Evolutionary conservation across 1,140 invertebrate species (phyloP).

Genomic region (Drosophila asahinai): DNA sequence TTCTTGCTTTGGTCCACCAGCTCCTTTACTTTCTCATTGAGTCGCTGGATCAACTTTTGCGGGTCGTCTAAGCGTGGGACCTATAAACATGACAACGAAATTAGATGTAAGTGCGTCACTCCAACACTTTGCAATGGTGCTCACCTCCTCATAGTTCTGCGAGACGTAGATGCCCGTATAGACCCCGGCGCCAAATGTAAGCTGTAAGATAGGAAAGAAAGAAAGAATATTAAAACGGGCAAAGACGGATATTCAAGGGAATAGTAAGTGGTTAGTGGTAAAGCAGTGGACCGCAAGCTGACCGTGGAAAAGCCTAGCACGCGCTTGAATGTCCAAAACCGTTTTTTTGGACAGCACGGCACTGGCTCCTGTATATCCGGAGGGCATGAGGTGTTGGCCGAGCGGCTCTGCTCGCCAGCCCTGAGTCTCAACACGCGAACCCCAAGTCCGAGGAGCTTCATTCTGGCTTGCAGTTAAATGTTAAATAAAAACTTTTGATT

Average conservation of each 20-base stretch:
- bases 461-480: constrained; percentile 37
- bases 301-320: constrained; percentile 48
- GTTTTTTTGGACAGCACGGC: constrained; percentile 53
- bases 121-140: background rate
- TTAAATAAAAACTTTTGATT: constrained; percentile 30
- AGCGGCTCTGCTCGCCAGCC: background rate
- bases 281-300: constrained; percentile 14
- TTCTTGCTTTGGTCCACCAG: constrained; percentile 88
- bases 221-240: background rate
- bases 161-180: constrained; percentile 92
- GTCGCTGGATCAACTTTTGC: constrained; percentile 88
- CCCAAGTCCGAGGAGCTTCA: constrained; percentile 60
- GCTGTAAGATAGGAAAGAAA: constrained; percentile 86
- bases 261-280: background rate
- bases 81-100: constrained; percentile 84
- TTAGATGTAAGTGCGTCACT: background rate
- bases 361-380: constrained; percentile 24
- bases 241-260: background rate
- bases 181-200: constrained; percentile 90
- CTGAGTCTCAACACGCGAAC: constrained; percentile 31
- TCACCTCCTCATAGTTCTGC: constrained; percentile 94
- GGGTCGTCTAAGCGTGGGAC: constrained; percentile 93
- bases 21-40: constrained; percentile 86
- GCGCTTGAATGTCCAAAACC: constrained; percentile 39
- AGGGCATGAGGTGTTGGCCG: constrained; percentile 14